Evolutionary conservation across 2,113 vertebrate genomes (phyloP).

Genomic region (Paraplagusia blochii): DNA sequence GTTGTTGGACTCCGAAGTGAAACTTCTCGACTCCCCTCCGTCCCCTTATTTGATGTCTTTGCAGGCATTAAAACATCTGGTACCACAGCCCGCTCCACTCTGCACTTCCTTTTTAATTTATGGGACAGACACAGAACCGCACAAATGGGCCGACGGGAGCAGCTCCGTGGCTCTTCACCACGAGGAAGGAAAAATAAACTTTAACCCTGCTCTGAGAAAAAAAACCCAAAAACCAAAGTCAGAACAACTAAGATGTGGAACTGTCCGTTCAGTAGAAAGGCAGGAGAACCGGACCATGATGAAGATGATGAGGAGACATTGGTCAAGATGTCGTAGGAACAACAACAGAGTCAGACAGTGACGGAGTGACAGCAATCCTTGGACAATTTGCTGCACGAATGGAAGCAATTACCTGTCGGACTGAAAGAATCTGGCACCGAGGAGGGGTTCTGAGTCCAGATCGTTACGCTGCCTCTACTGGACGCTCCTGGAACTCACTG

Average conservation of each 20-base stretch:
- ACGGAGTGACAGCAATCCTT: conserved; percentile 31
- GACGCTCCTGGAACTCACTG: conserved; percentile 11
- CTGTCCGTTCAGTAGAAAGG: conserved; percentile 47
- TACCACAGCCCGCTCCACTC: conserved; percentile 30
- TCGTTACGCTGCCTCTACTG: conserved; percentile 19
- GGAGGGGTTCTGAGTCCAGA: conserved; percentile 41
- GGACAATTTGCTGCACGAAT: conserved; percentile 60
- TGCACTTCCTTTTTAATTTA: conserved; percentile 55
- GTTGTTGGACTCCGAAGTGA: conserved; percentile 20
- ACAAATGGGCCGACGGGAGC: conserved; percentile 56
- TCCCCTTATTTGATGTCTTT: conserved; percentile 50
- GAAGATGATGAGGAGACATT: conserved; percentile 7
- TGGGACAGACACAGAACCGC: conserved; percentile 60
- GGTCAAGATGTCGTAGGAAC: conserved; percentile 24
- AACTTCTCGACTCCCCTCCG: conserved; percentile 26
- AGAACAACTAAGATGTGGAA: conserved; percentile 45
- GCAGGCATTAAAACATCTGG: conserved; percentile 51
- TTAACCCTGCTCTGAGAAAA: conserved; percentile 53
- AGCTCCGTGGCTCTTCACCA: conserved; percentile 42
- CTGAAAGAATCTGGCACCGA: conserved; percentile 31
- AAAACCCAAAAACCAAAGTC: conserved; percentile 53
- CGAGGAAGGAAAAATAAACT: conserved; percentile 67
- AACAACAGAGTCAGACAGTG: conserved; percentile 13
- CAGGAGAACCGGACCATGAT: conserved; percentile 24
- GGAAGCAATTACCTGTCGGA: conserved; percentile 74